Evolutionary conservation across 2,113 vertebrate species (phyloP).

Genomic region (Dipodomys ordii): DNA sequence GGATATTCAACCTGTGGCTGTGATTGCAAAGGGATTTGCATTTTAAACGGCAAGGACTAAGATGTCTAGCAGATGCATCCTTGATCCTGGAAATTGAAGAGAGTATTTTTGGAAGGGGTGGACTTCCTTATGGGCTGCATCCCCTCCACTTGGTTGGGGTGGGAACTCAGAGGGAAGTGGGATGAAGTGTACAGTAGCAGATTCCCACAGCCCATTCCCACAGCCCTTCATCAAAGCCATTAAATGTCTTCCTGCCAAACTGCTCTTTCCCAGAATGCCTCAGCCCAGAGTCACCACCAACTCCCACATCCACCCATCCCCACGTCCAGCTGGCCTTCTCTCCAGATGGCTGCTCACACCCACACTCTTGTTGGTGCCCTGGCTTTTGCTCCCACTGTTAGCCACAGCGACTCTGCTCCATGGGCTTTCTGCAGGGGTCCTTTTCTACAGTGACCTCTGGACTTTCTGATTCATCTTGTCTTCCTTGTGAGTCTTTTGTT

Average conservation of each 20-base stretch:
- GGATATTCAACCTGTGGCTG: background rate
- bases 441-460: background rate
- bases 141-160: background rate
- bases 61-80: background rate
- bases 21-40: background rate
- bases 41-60: background rate
- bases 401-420: background rate
- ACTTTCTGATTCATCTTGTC: background rate
- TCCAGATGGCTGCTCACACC: background rate
- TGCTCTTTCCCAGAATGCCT: background rate
- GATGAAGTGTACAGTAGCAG: background rate
- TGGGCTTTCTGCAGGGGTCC: background rate
- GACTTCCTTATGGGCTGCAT: background rate
- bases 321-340: background rate
- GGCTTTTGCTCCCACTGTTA: background rate
- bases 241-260: background rate
- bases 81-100: background rate
- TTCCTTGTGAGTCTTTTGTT: too few relatives aligned
- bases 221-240: background rate
- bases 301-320: background rate
- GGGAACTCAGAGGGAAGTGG: background rate
- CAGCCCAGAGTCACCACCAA: background rate
- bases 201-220: background rate
- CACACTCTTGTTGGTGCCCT: background rate
- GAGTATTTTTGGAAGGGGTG: background rate